phyloP scores from a whole-genome alignment of 2,888 invertebrate genomes.

The Lasioglossum zephyrum region DNA sequence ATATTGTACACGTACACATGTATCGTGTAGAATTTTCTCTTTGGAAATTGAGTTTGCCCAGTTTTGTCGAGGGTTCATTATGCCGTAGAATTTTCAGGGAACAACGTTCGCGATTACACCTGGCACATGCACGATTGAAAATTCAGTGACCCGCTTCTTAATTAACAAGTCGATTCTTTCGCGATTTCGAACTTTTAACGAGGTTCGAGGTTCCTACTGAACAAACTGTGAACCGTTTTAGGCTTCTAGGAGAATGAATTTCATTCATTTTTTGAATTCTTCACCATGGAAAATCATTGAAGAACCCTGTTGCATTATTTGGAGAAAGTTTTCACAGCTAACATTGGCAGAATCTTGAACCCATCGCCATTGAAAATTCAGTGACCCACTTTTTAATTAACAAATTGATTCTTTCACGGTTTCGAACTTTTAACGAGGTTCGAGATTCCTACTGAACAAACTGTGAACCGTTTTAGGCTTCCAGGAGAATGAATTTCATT shows the following conservation, averaged over 20 bases:
- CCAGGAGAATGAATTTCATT: not conserved
- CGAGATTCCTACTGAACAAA: not conserved
- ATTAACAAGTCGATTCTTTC: not conserved
- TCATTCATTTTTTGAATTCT: not conserved
- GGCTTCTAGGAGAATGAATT: not conserved
- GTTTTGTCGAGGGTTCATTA: not conserved
- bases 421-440: not conserved
- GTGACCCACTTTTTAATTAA: not conserved
- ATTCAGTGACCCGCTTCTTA: slow-evolving; percentile 1
- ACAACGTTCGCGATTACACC: not conserved
- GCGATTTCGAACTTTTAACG: not conserved
- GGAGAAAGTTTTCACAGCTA: not conserved
- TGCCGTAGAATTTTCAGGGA: not conserved
- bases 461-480: not conserved
- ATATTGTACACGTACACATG: not conserved
- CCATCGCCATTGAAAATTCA: not conserved
- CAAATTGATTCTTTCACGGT: not conserved
- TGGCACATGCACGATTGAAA: slow-evolving; percentile 3
- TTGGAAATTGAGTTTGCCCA: slow-evolving; percentile 24
- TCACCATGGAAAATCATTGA: not conserved
- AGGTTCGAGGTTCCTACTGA: not conserved
- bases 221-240: not conserved
- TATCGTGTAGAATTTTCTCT: slow-evolving; percentile 5
- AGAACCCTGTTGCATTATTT: not conserved
- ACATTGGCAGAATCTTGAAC: not conserved